Percentiles rank a stretch among this genome's conserved stretches.
phyloP scores from a whole-genome alignment of 1,140 invertebrate species.

The Nilaparvata lugens region DNA sequence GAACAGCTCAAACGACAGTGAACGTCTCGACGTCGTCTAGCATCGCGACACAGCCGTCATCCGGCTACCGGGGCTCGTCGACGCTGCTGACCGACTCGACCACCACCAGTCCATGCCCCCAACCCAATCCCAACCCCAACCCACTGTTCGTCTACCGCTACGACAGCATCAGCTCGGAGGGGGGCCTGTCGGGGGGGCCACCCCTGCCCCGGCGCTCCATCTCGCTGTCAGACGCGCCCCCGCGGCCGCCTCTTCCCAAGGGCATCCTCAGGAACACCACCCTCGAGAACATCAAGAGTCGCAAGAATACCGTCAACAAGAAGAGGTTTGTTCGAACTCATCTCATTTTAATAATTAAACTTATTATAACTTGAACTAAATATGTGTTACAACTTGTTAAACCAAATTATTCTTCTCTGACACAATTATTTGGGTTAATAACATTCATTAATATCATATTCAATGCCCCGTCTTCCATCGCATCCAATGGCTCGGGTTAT shows the following conservation, averaged over 20 bases:
- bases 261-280: conserved; percentile 57
- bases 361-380: too few species aligned
- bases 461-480: too few species aligned
- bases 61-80: conserved; percentile 74
- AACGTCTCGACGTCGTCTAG: conserved; percentile 52
- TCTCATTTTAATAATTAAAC: too few species aligned
- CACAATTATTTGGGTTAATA: too few species aligned
- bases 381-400: too few species aligned
- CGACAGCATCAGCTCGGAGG: conserved; percentile 40
- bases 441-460: too few species aligned
- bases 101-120: conserved; percentile 47
- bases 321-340: conserved; percentile 28
- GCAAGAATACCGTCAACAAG: conserved; percentile 42
- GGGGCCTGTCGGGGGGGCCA: conserved; percentile 32
- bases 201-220: conserved; percentile 52
- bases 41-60: conserved; percentile 65
- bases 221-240: conserved; percentile 49
- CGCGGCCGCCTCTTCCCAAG: conserved; percentile 57
- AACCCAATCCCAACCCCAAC: conserved; percentile 44
- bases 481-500: too few species aligned
- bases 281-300: conserved; percentile 38
- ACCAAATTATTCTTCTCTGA: too few species aligned
- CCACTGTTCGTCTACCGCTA: conserved; percentile 73
- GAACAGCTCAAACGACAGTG: conserved; percentile 12
- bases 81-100: conserved; percentile 67